Evolutionary conservation across 2,797 vertebrate genomes (phyloP), one percentile per base, ranked within the genome.

Genomic region (Sandelia bainsii): DNA sequence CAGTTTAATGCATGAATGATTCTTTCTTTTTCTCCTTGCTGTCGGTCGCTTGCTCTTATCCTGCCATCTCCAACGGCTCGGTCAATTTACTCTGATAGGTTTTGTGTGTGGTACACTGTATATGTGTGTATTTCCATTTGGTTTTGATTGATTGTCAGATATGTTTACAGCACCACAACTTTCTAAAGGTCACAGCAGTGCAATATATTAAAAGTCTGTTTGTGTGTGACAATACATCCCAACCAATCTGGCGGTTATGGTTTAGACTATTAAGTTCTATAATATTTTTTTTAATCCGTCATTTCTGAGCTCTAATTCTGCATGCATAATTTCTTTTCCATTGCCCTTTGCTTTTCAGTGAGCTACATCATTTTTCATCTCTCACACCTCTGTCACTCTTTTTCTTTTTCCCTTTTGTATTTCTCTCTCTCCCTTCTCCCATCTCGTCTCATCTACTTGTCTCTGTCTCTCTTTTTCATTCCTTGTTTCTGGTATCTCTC

Each of bases 91-190:
- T 39, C 60, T 71, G 46, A 66, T 50, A 45, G 17, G 37, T 62
- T 58, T 0, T 60, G 48, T 62, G 65, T 58, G 56, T 63, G 61
- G 42, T 23, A 22, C 9, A 20, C 32, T 45, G 32, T 34, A 34
- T 34, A 34, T 45, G 22, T 27, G 63, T 48, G 72, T 62, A 57
- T 84, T 80, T 87, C 37, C 63, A 74, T 86, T 75, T 64, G 60
- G 77, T 59, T 77, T 52, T 79, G 75, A 87, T 89, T 87, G 82
- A 72, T 86, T 9, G 5, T 84, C 59, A 89, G 89, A 82, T 57
- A 69, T 62, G 50, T 90, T 85, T 85, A 90, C 51, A 37, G 77
- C 81, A 44, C 20, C 27, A 19, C 62, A 46, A 62, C 67, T 78
- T 66, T 52, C 57, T 48, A 88, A 89, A 92, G 86, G 86, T 91